Base-by-base conservation (phyloP, 2,113 vertebrate genomes). In the Zosterops japonicus region DNA sequence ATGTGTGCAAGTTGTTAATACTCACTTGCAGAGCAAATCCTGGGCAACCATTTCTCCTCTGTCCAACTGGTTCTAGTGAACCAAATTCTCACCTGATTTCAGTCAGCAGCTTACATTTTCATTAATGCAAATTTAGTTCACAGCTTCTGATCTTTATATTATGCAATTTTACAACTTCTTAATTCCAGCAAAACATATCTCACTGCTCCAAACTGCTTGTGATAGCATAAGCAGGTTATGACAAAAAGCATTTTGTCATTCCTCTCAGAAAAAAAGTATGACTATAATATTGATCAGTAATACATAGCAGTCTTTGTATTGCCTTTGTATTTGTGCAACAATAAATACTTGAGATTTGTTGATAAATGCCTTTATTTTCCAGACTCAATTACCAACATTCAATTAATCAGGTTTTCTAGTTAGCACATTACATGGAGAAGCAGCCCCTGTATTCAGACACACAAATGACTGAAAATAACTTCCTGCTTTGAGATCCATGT, bases 391-490 rank as follows among this genome's bases (percentile, higher is more conserved):
- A 53, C 56, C 33, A 46, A 42, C 6, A 57, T 83, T 83, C 50
- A 82, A 56, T 87, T 94, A 87, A 89, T 85, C 53, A 85, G 49
- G 35, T 87, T 91, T 91, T 93, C 70, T 85, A 90, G 29, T 86
- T 77, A 89, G 29, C 76, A 74, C 64, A 57, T 83, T 76, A 65
- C 23, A 56, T 5, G 23, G 36, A 69, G 74, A 68, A 87, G 35
- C 57, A 95, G 49, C 12, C 28, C 22, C 33, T 87, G 69, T 55
- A 31, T 72, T 67, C 41, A 95, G 57, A 82, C 11, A 44, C 31
- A 49, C 17, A 83, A 91, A 94, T 70, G 68, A 89, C 59, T 92
- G 88, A 95, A 94, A 95, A 90, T 88, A 86, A 80, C n/a, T 93
- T 88, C 61, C 42, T 83, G 33, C 28, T 93, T 94, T 93, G 76